Conservation (phyloP, 2,113 vertebrate genomes). For the Madoqua kirkii region DNA sequence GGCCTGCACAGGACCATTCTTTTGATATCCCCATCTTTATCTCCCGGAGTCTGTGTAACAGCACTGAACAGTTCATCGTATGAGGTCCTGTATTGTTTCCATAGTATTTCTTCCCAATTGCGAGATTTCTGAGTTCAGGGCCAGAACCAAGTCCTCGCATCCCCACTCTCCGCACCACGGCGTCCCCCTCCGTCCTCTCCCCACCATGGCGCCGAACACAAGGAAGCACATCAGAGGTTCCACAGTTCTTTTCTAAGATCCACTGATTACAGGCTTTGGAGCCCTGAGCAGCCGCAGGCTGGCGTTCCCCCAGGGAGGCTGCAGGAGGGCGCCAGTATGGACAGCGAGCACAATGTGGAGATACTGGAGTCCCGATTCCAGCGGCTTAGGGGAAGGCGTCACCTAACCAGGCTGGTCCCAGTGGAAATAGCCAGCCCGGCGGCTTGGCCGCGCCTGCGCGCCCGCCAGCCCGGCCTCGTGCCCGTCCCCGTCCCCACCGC, state of each 20-base stretch:
- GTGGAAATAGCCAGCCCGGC: rapidly evolving
- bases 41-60: background rate
- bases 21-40: background rate
- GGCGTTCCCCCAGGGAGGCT: background rate
- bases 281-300: background rate
- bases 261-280: background rate
- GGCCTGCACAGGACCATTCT: background rate
- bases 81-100: background rate
- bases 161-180: background rate
- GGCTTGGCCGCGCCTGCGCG: background rate
- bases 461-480: background rate
- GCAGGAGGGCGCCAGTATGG: background rate
- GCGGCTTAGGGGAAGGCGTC: background rate
- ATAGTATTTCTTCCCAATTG: background rate
- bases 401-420: background rate
- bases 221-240: background rate
- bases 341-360: background rate
- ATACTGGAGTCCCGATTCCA: background rate
- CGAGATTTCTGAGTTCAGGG: background rate
- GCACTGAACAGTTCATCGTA: rapidly evolving
- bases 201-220: background rate
- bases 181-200: too few species aligned
- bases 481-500: background rate
- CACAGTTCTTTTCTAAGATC: background rate
- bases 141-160: background rate